These are phyloP conservation scores for Telmatochromis brachygnathus DNA, from an alignment of 2,113 vertebrate genomes.

Conservation along the genomic window DNA sequence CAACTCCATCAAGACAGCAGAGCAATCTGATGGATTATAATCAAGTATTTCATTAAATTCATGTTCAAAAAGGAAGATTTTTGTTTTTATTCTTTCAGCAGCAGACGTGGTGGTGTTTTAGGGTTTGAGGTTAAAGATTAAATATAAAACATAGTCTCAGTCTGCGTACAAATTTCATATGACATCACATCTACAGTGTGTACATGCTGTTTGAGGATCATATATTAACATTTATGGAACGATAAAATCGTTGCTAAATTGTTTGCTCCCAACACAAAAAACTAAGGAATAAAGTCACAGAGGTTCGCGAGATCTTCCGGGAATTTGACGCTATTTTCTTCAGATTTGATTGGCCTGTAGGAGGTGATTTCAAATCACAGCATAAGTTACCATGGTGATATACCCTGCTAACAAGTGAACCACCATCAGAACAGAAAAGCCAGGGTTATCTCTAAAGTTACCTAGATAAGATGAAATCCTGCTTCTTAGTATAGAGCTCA, in stretches of 20 bases:
- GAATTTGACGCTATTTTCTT: neutral
- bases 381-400: neutral
- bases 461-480: neutral
- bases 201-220: neutral
- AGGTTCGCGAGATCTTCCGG: fast-evolving
- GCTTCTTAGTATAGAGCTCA: neutral
- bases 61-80: neutral
- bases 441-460: neutral
- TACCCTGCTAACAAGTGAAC: neutral
- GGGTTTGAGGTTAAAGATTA: neutral
- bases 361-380: neutral
- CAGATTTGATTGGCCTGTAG: fast-evolving
- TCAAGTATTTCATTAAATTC: neutral
- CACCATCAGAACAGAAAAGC: neutral
- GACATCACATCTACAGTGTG: neutral
- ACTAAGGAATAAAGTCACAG: neutral
- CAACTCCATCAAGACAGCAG: neutral
- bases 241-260: neutral
- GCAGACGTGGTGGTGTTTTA: neutral
- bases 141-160: neutral
- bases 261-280: fast-evolving
- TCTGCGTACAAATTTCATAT: neutral
- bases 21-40: neutral
- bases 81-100: neutral
- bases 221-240: neutral